Evolutionary conservation across 2,888 invertebrate genomes (phyloP).

Genomic region (Sepioteuthis lessoniana): DNA sequence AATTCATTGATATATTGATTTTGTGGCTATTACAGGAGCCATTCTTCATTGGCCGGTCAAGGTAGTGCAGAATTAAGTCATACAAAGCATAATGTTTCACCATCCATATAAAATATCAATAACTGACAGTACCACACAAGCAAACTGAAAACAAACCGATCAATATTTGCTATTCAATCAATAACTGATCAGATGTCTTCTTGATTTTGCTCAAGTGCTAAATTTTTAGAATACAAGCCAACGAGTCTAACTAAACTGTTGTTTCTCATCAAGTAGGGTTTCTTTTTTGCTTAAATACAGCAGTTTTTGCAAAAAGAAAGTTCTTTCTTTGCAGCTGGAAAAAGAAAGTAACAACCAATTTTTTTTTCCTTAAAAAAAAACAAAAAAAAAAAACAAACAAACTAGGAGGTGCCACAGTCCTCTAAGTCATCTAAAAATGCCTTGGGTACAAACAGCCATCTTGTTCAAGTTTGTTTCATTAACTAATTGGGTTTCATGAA

Average conservation of each 20-base stretch:
- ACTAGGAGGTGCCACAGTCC: too few species aligned
- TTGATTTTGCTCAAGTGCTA: neutral
- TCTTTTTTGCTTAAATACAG: neutral
- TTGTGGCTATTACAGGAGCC: neutral
- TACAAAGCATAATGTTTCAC: slow-evolving; percentile 10
- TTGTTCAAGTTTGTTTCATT: neutral
- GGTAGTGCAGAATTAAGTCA: neutral
- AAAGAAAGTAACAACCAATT: neutral
- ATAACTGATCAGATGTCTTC: slow-evolving; percentile 33
- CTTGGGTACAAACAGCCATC: neutral
- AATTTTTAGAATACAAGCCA: neutral
- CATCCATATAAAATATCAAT: neutral
- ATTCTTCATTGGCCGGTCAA: slow-evolving; percentile 33
- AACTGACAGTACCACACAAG: neutral
- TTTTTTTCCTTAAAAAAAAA: too few species aligned
- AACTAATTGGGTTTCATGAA: neutral
- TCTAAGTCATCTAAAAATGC: neutral
- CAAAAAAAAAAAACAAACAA: too few species aligned
- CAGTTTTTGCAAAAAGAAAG: neutral
- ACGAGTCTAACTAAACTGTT: neutral
- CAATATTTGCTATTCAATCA: neutral
- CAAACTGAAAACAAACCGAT: neutral
- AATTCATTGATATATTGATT: neutral
- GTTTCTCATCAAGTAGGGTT: neutral
- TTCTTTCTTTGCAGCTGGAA: neutral